Conservation (phyloP, 2,797 vertebrate species). For the Amphiprion clarkii region DNA sequence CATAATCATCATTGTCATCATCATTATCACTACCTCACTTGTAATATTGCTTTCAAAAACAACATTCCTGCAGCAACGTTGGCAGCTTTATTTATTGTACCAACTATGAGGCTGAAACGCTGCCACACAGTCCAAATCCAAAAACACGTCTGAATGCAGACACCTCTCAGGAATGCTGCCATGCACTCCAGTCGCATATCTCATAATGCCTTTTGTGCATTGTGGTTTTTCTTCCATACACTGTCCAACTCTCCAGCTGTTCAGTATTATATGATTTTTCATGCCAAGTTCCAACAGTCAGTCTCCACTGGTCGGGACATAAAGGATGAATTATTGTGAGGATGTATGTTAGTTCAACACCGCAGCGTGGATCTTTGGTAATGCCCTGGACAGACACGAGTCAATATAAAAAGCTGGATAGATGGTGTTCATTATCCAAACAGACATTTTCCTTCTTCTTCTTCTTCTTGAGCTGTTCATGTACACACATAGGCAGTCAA, state of each 20-base stretch:
- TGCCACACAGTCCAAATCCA: not conserved
- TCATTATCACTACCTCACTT: conserved; percentile 15
- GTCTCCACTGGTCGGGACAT: conserved; percentile 25
- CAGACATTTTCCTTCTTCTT: not conserved
- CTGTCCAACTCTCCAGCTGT: conserved; percentile 40
- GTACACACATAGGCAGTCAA: not conserved
- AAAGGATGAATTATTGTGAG: conserved; percentile 33
- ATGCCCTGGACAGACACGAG: conserved; percentile 36
- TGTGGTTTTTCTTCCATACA: conserved; percentile 8
- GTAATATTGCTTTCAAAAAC: conserved; percentile 14
- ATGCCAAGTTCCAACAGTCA: conserved; percentile 36
- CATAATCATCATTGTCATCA: conserved; percentile 30
- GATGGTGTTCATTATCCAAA: conserved; percentile 9
- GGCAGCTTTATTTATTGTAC: conserved; percentile 23
- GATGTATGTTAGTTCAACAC: conserved; percentile 32
- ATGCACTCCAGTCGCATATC: not conserved
- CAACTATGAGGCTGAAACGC: not conserved
- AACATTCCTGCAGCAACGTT: not conserved
- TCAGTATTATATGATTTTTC: conserved; percentile 45
- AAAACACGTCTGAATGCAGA: conserved; percentile 1
- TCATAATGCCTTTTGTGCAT: conserved; percentile 10
- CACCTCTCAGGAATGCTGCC: conserved; percentile 6
- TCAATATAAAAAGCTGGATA: conserved; percentile 12
- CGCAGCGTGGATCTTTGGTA: conserved; percentile 10
- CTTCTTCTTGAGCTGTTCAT: conserved; percentile 1